Conservation (phyloP, 2,888 invertebrate species). For the Phymatocera aterrima region DNA sequence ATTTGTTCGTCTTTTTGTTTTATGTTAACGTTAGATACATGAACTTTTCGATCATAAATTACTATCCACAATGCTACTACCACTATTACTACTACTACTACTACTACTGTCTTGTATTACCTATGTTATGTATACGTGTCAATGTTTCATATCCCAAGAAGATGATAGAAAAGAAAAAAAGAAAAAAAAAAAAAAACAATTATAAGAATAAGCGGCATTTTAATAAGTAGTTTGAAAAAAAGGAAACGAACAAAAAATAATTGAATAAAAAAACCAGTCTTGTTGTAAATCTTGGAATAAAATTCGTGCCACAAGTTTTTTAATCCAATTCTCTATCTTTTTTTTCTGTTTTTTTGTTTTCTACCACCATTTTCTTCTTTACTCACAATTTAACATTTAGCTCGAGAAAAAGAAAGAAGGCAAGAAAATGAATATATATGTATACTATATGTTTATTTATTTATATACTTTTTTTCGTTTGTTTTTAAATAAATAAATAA, state of each 20-base stretch:
- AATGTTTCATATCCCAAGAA: constrained; percentile 71
- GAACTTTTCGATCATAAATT: no score
- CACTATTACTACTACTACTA: no score
- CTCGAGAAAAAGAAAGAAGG: neutral
- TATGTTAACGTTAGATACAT: no score
- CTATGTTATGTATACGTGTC: constrained; percentile 74
- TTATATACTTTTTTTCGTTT: constrained; percentile 44
- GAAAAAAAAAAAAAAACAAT: neutral
- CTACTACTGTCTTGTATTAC: constrained; percentile 73
- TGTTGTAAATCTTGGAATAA: constrained; percentile 74
- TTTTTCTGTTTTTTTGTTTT: no score
- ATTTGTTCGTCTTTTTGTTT: no score
- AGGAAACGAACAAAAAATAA: neutral
- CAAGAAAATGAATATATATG: neutral
- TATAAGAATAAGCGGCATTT: constrained; percentile 71
- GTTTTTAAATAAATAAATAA: no score
- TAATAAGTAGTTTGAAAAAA: constrained; percentile 62
- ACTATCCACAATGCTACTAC: no score
- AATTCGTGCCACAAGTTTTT: constrained; percentile 71
- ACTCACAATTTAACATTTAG: constrained; percentile 45
- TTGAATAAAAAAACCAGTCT: constrained; percentile 56
- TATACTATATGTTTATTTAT: constrained; percentile 52
- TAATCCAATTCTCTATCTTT: constrained; percentile 52
- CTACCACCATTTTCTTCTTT: constrained; percentile 51
- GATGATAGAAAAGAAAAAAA: neutral